A percentile compares a stretch with the other conserved stretches of the same genome.
Evolutionary conservation across 2,888 invertebrate genomes (phyloP).

Genomic region (Limnephilus marmoratus): DNA sequence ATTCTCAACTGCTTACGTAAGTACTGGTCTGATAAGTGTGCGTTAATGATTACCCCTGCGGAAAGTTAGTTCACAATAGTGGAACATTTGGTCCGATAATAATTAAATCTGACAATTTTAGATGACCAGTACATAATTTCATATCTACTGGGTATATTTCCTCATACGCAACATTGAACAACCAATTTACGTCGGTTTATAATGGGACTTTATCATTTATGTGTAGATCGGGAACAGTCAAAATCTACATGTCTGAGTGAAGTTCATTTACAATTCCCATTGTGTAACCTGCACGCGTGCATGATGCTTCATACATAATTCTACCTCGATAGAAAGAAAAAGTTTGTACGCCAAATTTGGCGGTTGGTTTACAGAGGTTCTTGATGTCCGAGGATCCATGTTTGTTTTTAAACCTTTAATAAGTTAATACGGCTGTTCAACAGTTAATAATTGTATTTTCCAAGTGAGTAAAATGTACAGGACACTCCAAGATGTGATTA

Average conservation of each 20-base stretch:
- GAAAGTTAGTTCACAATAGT: background rate
- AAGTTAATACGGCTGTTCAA: too few relatives aligned
- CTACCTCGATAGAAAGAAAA: background rate
- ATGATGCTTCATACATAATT: background rate
- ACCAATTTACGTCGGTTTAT: background rate
- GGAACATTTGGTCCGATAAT: background rate
- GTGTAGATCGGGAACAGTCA: background rate
- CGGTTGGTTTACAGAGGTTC: background rate
- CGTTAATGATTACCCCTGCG: too few relatives aligned
- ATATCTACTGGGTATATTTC: background rate
- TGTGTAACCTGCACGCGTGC: background rate
- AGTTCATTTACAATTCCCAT: constrained; percentile 24
- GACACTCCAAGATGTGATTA: too few relatives aligned
- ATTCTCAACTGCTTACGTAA: too few relatives aligned
- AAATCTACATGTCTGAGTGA: constrained; percentile 24
- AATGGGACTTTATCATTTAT: background rate
- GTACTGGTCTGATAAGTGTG: too few relatives aligned
- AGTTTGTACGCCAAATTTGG: background rate
- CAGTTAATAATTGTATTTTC: too few relatives aligned
- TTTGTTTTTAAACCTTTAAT: too few relatives aligned
- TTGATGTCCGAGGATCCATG: background rate
- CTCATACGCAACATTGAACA: background rate
- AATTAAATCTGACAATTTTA: background rate
- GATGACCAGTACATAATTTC: background rate
- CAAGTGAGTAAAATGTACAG: too few relatives aligned